phyloP scores from a whole-genome alignment of 2,113 vertebrate species.

The Hucho hucho region DNA sequence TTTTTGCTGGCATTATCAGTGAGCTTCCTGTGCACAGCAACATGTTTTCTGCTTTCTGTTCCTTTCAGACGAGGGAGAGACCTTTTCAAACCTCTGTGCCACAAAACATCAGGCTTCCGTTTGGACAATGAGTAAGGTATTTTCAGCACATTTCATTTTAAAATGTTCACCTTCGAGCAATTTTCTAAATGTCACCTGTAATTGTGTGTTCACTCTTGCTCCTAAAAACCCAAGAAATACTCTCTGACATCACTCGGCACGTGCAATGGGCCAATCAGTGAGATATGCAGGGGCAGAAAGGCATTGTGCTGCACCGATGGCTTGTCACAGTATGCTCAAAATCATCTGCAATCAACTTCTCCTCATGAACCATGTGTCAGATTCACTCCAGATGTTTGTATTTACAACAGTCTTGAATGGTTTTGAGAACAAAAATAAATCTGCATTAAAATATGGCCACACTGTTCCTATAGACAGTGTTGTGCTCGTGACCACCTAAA shows the following conservation, averaged over 20 bases:
- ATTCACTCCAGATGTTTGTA: too few relatives aligned
- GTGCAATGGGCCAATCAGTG: not conserved
- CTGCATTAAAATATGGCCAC: too few relatives aligned
- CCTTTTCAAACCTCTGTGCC: not conserved
- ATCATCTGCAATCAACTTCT: too few relatives aligned
- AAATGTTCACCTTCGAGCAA: slow-evolving; percentile 27
- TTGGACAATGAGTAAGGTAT: too few relatives aligned
- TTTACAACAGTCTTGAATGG: too few relatives aligned
- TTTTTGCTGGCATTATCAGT: too few relatives aligned
- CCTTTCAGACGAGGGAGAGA: not conserved
- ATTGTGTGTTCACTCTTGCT: slow-evolving; percentile 44
- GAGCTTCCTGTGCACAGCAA: too few relatives aligned
- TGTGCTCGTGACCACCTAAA: too few relatives aligned
- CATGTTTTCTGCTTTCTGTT: not conserved
- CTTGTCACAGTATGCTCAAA: slow-evolving; percentile 21
- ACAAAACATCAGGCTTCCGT: too few relatives aligned
- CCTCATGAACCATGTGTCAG: too few relatives aligned
- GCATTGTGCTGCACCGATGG: slow-evolving; percentile 21
- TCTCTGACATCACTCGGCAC: slow-evolving; percentile 16
- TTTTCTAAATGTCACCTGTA: slow-evolving; percentile 63
- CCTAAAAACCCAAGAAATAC: not conserved
- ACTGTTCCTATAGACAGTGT: too few relatives aligned
- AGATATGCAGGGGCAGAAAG: slow-evolving; percentile 5
- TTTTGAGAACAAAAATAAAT: too few relatives aligned
- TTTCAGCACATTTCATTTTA: slow-evolving; percentile 33